Percentiles rank a stretch among this genome's conserved stretches.
phyloP scores from a whole-genome alignment of 2,888 invertebrate species.

The Drosophila ezoana region DNA sequence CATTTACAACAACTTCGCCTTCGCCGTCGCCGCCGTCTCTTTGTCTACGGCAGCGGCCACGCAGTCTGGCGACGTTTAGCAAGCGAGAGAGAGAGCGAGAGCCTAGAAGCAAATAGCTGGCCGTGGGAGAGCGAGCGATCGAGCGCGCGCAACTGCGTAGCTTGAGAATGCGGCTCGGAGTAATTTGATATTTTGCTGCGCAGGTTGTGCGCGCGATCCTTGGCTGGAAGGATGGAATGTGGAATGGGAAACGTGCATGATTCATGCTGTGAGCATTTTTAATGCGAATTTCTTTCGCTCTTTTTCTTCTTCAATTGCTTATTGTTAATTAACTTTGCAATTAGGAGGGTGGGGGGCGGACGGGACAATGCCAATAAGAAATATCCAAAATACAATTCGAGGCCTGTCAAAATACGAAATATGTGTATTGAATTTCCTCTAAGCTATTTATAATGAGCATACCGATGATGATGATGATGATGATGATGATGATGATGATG shows the following conservation, averaged over 20 bases:
- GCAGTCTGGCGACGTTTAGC: slow-evolving; percentile 57
- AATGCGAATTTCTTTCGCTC: slow-evolving; percentile 51
- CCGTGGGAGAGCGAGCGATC: slow-evolving; percentile 11
- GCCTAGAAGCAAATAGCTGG: slow-evolving; percentile 9
- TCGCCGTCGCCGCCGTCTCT: slow-evolving; percentile 29
- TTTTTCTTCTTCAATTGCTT: slow-evolving; percentile 32
- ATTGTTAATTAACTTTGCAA: slow-evolving; percentile 80
- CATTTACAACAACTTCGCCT: slow-evolving; percentile 13
- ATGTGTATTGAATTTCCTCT: slow-evolving; percentile 72
- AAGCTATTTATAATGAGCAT: slow-evolving; percentile 28
- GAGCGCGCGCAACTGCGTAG: slow-evolving; percentile 57
- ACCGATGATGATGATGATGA: slow-evolving; percentile 13
- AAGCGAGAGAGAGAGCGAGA: slow-evolving; percentile 32
- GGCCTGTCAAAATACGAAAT: slow-evolving; percentile 76
- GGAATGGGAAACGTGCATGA: slow-evolving; percentile 44
- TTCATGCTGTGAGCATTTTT: slow-evolving; percentile 61
- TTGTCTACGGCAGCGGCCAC: slow-evolving; percentile 55
- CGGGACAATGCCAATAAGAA: slow-evolving; percentile 46
- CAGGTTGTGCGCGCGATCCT: slow-evolving; percentile 51
- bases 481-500: slow-evolving; percentile 13
- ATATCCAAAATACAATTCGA: slow-evolving; percentile 12
- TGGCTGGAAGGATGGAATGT: slow-evolving; percentile 7
- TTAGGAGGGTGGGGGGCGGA: slow-evolving; percentile 28
- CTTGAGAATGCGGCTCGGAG: slow-evolving; percentile 51
- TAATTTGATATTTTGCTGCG: slow-evolving; percentile 68